These are phyloP conservation scores for Hippocampus kuda DNA, from an alignment of 2,797 vertebrate genomes.

Conservation along the genomic window DNA sequence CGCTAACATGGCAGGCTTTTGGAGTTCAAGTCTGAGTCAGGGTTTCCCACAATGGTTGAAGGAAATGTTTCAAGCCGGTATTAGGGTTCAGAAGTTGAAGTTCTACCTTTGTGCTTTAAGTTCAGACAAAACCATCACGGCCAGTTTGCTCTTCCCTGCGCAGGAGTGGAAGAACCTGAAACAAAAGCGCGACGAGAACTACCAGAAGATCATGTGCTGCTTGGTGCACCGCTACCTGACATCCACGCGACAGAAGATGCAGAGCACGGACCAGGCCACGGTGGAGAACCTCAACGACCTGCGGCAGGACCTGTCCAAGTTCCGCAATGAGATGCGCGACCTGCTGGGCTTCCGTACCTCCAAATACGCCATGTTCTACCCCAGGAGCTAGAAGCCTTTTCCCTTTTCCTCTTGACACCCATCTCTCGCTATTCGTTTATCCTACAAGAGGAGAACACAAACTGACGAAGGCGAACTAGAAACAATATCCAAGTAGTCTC, in stretches of 20 bases:
- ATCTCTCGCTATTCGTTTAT: neutral
- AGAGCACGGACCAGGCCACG: slow-evolving; percentile 93
- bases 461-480: neutral
- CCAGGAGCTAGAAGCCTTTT: slow-evolving; percentile 73
- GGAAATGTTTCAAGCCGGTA: too few relatives aligned
- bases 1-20: too few relatives aligned
- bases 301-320: slow-evolving; percentile 93
- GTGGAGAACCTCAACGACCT: slow-evolving; percentile 96
- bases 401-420: neutral
- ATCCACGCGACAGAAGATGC: slow-evolving; percentile 95
- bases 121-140: neutral
- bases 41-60: too few relatives aligned
- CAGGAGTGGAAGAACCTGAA: slow-evolving; percentile 97
- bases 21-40: too few relatives aligned
- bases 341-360: slow-evolving; percentile 95
- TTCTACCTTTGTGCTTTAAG: too few relatives aligned
- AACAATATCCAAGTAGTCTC: neutral
- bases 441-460: neutral
- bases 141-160: slow-evolving; percentile 16
- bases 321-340: slow-evolving; percentile 97
- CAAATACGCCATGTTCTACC: slow-evolving; percentile 99
- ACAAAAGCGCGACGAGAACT: slow-evolving; percentile 92
- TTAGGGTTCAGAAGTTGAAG: too few relatives aligned
- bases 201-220: slow-evolving; percentile 99
- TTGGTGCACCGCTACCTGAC: slow-evolving; percentile 97